These are phyloP conservation scores for Himalopsyche japonica DNA, from an alignment of 2,888 invertebrate genomes.

Conservation along the genomic window DNA sequence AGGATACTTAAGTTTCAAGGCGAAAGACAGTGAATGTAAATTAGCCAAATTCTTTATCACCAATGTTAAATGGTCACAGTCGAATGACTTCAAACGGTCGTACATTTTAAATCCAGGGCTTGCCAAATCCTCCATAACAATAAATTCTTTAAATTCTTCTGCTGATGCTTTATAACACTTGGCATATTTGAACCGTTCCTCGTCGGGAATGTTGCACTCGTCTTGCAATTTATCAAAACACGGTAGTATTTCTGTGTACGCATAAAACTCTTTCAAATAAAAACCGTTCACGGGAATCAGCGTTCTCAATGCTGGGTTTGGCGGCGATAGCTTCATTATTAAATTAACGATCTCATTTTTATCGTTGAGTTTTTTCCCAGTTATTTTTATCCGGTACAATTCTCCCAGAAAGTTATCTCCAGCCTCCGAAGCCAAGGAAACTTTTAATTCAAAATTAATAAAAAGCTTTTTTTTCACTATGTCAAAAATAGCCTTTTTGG, in stretches of 20 bases:
- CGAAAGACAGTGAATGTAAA: conserved; percentile 25
- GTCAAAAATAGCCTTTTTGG: conserved; percentile 3
- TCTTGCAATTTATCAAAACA: conserved; percentile 28
- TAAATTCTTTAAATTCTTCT: conserved; percentile 6
- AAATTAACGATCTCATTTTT: conserved; percentile 1
- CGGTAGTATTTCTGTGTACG: conserved; percentile 21
- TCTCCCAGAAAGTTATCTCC: conserved; percentile 29
- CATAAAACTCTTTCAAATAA: conserved; percentile 13
- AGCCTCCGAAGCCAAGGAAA: not conserved
- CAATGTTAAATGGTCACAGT: conserved; percentile 21
- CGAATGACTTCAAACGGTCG: conserved; percentile 24
- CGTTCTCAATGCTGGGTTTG: not conserved
- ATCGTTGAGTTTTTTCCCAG: not conserved
- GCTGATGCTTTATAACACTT: conserved; percentile 5
- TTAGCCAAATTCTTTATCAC: conserved; percentile 15
- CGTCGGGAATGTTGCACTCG: conserved; percentile 22
- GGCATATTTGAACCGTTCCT: conserved; percentile 25
- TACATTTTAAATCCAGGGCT: conserved; percentile 19
- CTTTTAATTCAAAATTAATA: not conserved
- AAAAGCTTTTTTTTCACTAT: not conserved
- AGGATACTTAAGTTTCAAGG: conserved; percentile 16
- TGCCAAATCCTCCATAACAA: conserved; percentile 29
- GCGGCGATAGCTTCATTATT: conserved; percentile 9
- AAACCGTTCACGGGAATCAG: conserved; percentile 2
- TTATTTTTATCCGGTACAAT: conserved; percentile 10